Evolutionary conservation across 1,140 invertebrate species (phyloP), one percentile per base, ranked within the genome.

Genomic region (Nylanderia fulva): DNA sequence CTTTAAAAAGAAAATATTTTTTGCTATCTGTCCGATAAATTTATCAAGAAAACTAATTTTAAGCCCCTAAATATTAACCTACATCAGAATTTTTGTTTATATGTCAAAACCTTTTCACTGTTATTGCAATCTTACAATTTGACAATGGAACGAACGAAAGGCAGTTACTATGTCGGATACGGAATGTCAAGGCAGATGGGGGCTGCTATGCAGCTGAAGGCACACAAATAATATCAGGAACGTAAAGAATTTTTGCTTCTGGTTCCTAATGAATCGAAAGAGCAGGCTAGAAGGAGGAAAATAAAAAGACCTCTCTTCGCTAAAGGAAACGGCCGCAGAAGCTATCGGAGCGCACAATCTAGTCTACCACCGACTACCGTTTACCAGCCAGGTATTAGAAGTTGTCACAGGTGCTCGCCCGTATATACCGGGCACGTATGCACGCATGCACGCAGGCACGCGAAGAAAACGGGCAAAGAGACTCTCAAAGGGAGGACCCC

Each of bases 381-480:
- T 90, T 90, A 89, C 87, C 85, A 89, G 52, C 45, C 61, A 60
- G 54, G 84, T 58, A 87, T 88, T 88, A 88, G 87, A 88, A 88
- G 76, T 88, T 87, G 87, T 87, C 87, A 88, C 86, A 88, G 86
- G 86, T 88, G 86, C 87, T 77, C 74, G 68, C 79, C 72, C 85
- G 85, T 89, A 89, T 86, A 86, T 56, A 56, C 64, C 71, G 72
- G 39, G 45, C 3, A 83, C 13, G 60, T 18, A 88, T 48, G 48
- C 36, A 69, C 60, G 75, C 42, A 79, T 15, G 56, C 39, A 75
- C 58, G 58, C n/a, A 79, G 42, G 75, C 60, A 68, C 64, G 21
- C 24, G 52, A 64, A 76, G 82, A 84, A 45, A 76, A 84, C n/a
- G 68, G 48, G 54, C 69, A 56, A 74, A 27, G 77, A 61, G 77